Evolutionary conservation across 1,140 invertebrate species (phyloP), one percentile per base, ranked within the genome.

Genomic region (Drosophila auraria): DNA sequence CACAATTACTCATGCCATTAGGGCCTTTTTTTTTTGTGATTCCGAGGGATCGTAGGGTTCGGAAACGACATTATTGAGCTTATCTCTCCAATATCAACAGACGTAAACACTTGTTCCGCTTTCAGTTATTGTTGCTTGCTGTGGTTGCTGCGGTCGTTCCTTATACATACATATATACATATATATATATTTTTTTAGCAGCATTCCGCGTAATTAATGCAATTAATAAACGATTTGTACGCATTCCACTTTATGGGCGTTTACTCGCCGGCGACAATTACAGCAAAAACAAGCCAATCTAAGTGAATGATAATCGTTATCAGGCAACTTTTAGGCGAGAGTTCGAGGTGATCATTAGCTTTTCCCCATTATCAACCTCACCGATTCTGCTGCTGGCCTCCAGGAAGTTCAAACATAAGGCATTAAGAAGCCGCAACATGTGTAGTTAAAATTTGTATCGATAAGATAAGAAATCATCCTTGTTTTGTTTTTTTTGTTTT

Each of bases 201-300:
- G 62, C 58, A 72, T 76, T 80, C 62, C 76, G 42, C 30, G 62
- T 84, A 83, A 84, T 83, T 83, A 77, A 64, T 80, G 72, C 66
- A 83, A 83, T 83, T 84, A 84, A 74, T 80, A 68, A 84, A 77
- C 82, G 66, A 83, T 83, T 83, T 83, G 81, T 83, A 79, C 75
- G 80, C 70, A 79, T 70, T 83, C 57, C 73, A 30, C 30, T 76
- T 82, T 78, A 74, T 73, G 75, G 51, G 60, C 57, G 61, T 54
- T 11, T 42, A 47, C n/a, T 40, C 57, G 27, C 60, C 53, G 53
- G 36, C 53, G 20, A 56, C 54, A 40, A 57, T 25, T 40, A 9
- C 42, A 36, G 33, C 54, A 62, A 57, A 33, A 45, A 80, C 58
- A 54, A 72, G 25, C 50, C 44, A 62, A 74, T 30, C 33, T 25